phyloP scores from a whole-genome alignment of 2,113 vertebrate species.

The Scatophagus argus region DNA sequence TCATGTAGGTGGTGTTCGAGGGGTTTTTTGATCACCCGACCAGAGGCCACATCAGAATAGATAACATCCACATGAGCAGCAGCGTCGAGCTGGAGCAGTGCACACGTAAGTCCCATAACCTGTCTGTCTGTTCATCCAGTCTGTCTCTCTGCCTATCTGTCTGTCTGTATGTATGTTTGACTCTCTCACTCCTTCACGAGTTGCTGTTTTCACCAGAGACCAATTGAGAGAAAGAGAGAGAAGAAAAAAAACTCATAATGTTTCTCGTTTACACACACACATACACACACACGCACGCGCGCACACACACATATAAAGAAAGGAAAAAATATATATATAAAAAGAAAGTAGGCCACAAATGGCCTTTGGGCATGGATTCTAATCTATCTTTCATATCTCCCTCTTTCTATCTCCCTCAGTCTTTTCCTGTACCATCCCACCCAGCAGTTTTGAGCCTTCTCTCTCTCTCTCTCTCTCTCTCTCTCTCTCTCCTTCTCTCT shows the following conservation, averaged over 20 bases:
- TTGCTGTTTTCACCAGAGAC: slow-evolving; percentile 41
- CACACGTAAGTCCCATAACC: slow-evolving; percentile 88
- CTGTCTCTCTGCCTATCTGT: background rate
- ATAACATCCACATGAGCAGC: slow-evolving; percentile 93
- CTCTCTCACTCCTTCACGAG: slow-evolving; percentile 5
- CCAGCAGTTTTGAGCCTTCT: slow-evolving; percentile 19
- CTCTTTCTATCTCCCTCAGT: slow-evolving; percentile 53
- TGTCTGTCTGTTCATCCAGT: background rate
- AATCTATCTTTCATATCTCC: slow-evolving; percentile 83
- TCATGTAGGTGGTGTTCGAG: slow-evolving; percentile 92
- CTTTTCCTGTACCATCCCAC: slow-evolving; percentile 43
- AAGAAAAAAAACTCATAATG: slow-evolving; percentile 41
- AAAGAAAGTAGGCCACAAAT: slow-evolving; percentile 82
- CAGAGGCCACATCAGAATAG: slow-evolving; percentile 91
- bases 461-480: background rate
- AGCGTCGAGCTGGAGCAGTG: slow-evolving; percentile 92
- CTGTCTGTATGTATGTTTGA: background rate
- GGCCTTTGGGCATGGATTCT: slow-evolving; percentile 79
- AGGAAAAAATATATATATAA: slow-evolving; percentile 39
- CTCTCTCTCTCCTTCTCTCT: background rate
- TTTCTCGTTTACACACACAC: slow-evolving; percentile 51
- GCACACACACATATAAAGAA: slow-evolving; percentile 15
- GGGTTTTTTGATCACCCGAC: slow-evolving; percentile 90
- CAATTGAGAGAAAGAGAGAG: background rate
- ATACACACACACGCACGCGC: slow-evolving; percentile 1